Conservation (phyloP, 2,888 invertebrate genomes). For the Glyphotaelius pellucidus region DNA sequence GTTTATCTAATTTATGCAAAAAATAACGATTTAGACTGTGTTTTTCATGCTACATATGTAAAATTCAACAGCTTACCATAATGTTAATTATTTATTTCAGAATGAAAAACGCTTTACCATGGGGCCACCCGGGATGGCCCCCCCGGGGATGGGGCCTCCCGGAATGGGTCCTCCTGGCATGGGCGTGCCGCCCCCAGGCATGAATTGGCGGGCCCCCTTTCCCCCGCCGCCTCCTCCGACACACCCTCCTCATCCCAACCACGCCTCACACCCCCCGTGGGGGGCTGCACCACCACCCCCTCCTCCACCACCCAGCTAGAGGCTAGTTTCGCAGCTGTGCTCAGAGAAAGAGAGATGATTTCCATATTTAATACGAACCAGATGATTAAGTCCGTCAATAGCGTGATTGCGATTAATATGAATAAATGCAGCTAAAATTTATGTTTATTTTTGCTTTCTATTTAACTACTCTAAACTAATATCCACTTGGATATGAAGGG, state of each 20-base stretch:
- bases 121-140: conserved; percentile 23
- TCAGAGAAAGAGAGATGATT: conserved; percentile 64
- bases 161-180: conserved; percentile 37
- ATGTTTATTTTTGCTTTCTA: neutral
- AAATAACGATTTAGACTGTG: too few species aligned
- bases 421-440: neutral
- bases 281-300: conserved; percentile 71
- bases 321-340: conserved; percentile 68
- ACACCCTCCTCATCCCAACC: conserved; percentile 72
- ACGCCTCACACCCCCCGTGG: conserved; percentile 71
- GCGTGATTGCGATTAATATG: neutral
- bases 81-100: conserved; percentile 34
- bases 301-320: conserved; percentile 69
- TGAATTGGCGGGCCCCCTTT: conserved; percentile 66
- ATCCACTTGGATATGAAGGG: too few species aligned
- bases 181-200: conserved; percentile 67
- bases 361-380: neutral
- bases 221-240: conserved; percentile 74
- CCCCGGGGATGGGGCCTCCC: conserved; percentile 65
- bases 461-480: too few species aligned
- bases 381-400: neutral
- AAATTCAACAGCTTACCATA: neutral
- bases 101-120: conserved; percentile 46
- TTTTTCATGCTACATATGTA: too few species aligned
- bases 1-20: too few species aligned